phyloP scores from a whole-genome alignment of 2,888 invertebrate species.

The Ochlodes sylvanus region DNA sequence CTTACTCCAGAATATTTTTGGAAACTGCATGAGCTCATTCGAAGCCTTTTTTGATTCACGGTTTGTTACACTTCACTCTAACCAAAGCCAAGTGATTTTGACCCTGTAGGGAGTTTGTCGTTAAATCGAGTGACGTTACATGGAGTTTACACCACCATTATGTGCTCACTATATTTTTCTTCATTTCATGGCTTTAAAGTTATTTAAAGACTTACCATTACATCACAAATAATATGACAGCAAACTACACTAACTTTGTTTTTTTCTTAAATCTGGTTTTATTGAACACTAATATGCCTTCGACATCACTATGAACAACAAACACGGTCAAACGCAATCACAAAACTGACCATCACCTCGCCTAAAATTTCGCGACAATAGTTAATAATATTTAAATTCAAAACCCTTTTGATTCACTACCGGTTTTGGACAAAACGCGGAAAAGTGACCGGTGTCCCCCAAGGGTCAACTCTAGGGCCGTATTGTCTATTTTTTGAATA shows the following conservation, averaged over 20 bases:
- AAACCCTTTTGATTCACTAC: constrained; percentile 69
- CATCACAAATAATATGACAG: background rate
- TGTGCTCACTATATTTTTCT: too few species aligned
- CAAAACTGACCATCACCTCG: constrained; percentile 68
- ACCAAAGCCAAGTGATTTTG: too few species aligned
- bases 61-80: too few species aligned
- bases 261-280: background rate
- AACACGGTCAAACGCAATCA: constrained; percentile 58
- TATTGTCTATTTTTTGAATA: constrained; percentile 74
- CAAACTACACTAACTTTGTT: background rate
- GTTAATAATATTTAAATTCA: constrained; percentile 62
- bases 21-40: too few species aligned
- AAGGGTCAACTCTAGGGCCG: constrained; percentile 73
- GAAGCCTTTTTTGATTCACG: too few species aligned
- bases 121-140: too few species aligned
- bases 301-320: constrained; percentile 48
- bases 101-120: too few species aligned
- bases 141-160: too few species aligned
- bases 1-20: too few species aligned
- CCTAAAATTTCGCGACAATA: constrained; percentile 53
- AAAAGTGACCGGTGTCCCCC: constrained; percentile 77
- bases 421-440: constrained; percentile 66
- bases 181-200: too few species aligned
- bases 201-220: background rate
- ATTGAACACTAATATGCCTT: background rate